Evolutionary conservation across 2,888 invertebrate species (phyloP).

Genomic region (Hypena proboscidalis): DNA sequence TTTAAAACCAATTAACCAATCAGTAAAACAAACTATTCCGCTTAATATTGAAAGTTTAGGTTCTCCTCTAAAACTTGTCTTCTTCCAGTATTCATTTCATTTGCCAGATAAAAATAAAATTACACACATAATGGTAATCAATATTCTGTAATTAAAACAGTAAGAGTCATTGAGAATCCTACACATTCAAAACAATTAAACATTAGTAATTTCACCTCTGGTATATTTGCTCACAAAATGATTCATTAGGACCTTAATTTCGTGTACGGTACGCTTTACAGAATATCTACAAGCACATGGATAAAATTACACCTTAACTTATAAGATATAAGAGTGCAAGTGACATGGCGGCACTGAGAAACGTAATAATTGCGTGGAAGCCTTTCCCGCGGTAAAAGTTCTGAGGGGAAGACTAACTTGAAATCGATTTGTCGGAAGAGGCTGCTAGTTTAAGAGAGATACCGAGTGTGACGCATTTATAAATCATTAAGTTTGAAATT

Average conservation of each 20-base stretch:
- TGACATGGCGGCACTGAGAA: constrained; percentile 4
- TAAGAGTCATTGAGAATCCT: not conserved
- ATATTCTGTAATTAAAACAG: not conserved
- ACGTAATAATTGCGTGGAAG: constrained; percentile 6
- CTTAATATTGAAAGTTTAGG: too few relatives aligned
- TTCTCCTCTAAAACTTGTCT: not conserved
- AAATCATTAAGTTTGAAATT: not conserved
- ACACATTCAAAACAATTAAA: constrained; percentile 26
- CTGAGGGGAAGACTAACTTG: constrained; percentile 21
- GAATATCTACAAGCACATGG: not conserved
- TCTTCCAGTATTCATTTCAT: not conserved
- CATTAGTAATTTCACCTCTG: constrained; percentile 13
- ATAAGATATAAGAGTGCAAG: constrained; percentile 1
- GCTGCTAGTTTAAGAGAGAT: constrained; percentile 21
- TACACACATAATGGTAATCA: too few relatives aligned
- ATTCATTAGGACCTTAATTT: constrained; percentile 20
- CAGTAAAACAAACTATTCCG: too few relatives aligned
- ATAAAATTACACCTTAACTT: not conserved
- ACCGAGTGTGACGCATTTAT: constrained; percentile 3
- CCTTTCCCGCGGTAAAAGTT: constrained; percentile 19
- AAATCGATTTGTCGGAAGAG: constrained; percentile 30
- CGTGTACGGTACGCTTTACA: constrained; percentile 3
- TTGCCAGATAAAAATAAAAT: too few relatives aligned
- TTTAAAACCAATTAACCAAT: too few relatives aligned
- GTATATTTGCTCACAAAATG: constrained; percentile 12